Evolutionary conservation across 2,113 vertebrate species (phyloP), one percentile per base, ranked within the genome.

Genomic region (Leptosomus discolor): DNA sequence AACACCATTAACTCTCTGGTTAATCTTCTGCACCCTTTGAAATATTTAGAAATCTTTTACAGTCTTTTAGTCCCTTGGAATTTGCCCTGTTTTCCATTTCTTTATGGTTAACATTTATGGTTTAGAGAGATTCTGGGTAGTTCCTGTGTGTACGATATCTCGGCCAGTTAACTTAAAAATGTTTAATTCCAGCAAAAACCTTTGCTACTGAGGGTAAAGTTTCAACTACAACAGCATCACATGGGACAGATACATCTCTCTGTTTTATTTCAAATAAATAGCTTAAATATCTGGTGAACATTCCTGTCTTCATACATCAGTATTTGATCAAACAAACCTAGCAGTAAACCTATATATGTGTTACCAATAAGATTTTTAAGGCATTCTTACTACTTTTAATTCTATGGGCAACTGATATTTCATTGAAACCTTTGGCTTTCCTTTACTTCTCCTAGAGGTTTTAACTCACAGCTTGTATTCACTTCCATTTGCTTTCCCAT

Each of bases 211-310:
- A 57, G 71, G 19, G 22, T 84, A 84, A 85, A 81, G 27, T 84
- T 95, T 56, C 84, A 81, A 51, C 87, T 91, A 58, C 46, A 92
- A 43, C 43, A 94, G 22, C n/a, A 87, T 87, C 41, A 67, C 56
- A 39, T 81, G 64, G 50, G 58, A 91, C 43, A 81, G 58, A 71
- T 46, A n/a, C 20, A 57, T 37, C 36, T 60, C 19, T 82, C 37
- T 81, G 27, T 32, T 95, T 94, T 85, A 58, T 94, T 94, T 92
- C 64, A 78, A 77, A 92, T 50, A 81, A 90, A 57, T 37, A 88
- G 37, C 46, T 65, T 58, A 91, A 92, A 95, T 92, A 91, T 23
- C 89, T 84, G 26, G 37, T 70, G 56, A 87, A 84, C 30, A 46
- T 82, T 94, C 37, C 37, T 89, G 32, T 71, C 51, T 84, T 89